Conservation (phyloP, 1,140 invertebrate species). For the Drosophila rhopaloa region DNA sequence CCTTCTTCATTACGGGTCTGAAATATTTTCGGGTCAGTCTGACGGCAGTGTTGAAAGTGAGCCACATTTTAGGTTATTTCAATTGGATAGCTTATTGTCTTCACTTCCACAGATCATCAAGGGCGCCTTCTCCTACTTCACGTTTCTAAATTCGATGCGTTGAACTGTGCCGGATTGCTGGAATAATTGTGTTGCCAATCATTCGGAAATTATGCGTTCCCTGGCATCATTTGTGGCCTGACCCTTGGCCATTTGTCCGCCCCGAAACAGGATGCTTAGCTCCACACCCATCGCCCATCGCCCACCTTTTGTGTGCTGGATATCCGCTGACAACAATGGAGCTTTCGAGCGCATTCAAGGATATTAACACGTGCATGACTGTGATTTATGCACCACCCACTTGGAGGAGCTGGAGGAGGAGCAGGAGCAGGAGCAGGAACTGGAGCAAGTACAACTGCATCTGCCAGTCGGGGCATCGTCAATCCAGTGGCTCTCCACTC, state of each 20-base stretch:
- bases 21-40: constrained; percentile 71
- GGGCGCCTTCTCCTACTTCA: constrained; percentile 71
- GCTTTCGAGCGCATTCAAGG: constrained; percentile 18
- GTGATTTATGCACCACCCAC: constrained; percentile 63
- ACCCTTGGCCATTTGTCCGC: constrained; percentile 32
- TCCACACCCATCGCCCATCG: neutral
- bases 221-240: constrained; percentile 43
- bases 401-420: constrained; percentile 7
- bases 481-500: constrained; percentile 25
- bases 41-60: constrained; percentile 60
- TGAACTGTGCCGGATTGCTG: constrained; percentile 13
- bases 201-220: constrained; percentile 30
- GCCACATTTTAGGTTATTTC: neutral
- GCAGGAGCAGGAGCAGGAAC: neutral
- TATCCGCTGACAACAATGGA: constrained; percentile 45
- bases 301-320: constrained; percentile 20
- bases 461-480: constrained; percentile 34
- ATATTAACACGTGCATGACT: constrained; percentile 56
- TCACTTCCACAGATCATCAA: constrained; percentile 57
- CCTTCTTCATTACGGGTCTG: constrained; percentile 59
- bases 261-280: constrained; percentile 7
- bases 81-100: neutral
- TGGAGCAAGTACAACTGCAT: constrained; percentile 31
- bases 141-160: constrained; percentile 65
- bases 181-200: constrained; percentile 36